Evolutionary conservation across 92 coral and sea anemone genomes (phyloP).

Genomic region (Metridium senile): DNA sequence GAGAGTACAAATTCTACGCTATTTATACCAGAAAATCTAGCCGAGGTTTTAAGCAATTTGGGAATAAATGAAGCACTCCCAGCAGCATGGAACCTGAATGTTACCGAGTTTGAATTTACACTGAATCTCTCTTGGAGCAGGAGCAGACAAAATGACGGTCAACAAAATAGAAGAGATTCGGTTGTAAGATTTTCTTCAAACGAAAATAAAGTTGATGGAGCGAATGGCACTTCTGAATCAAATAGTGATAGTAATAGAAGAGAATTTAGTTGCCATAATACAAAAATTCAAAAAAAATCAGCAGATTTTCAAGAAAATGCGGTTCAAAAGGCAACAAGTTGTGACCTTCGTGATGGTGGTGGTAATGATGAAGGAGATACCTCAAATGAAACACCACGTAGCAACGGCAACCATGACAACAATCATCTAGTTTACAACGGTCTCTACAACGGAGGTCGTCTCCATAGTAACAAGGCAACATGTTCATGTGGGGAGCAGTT

Average conservation of each 20-base stretch:
- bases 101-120: conserved; percentile 1
- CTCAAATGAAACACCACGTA: background rate
- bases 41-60: background rate
- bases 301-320: background rate
- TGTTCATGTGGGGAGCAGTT: conserved; percentile 60
- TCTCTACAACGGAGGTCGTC: conserved; percentile 3
- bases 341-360: too few species aligned
- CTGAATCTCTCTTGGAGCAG: conserved; percentile 14
- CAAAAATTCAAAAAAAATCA: background rate
- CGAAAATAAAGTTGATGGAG: background rate
- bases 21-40: background rate
- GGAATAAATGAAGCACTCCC: conserved; percentile 3
- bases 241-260: background rate
- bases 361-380: too few species aligned
- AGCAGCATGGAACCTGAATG: conserved; percentile 7
- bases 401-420: conserved; percentile 6
- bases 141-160: background rate
- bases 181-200: background rate
- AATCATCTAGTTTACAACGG: background rate
- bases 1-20: background rate
- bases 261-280: background rate
- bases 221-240: background rate
- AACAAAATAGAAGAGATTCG: background rate
- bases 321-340: too few species aligned
- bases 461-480: conserved; percentile 37